Conservation (phyloP, 2,797 vertebrate genomes). For the Arrhamphus sclerolepis region DNA sequence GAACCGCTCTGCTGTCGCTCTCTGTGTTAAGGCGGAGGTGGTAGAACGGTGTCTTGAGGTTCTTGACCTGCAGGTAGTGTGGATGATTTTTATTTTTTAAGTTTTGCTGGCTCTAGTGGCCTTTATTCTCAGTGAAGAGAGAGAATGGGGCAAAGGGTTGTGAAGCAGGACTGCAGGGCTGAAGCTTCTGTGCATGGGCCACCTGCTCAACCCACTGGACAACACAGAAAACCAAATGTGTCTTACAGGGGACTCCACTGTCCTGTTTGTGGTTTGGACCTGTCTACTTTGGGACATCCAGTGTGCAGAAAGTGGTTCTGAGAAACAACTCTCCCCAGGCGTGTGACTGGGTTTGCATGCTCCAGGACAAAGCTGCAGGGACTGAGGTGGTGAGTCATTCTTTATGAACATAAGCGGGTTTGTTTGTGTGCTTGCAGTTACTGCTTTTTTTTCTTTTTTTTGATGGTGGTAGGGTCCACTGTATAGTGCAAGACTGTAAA, state of each 20-base stretch:
- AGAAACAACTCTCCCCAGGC: slow-evolving; percentile 54
- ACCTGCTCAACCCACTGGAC: too few species aligned
- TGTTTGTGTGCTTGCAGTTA: too few species aligned
- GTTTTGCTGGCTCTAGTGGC: too few species aligned
- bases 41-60: slow-evolving; percentile 60
- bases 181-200: too few species aligned
- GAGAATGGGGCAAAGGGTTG: too few species aligned
- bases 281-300: slow-evolving; percentile 61
- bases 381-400: slow-evolving; percentile 58
- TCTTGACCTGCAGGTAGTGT: slow-evolving; percentile 60
- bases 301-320: slow-evolving; percentile 53
- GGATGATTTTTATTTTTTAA: background rate
- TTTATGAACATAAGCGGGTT: too few species aligned
- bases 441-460: too few species aligned
- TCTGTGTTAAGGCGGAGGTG: slow-evolving; percentile 61
- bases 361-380: slow-evolving; percentile 46
- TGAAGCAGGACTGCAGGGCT: too few species aligned
- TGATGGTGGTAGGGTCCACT: too few species aligned
- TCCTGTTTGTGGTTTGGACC: slow-evolving; percentile 64
- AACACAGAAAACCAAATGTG: background rate
- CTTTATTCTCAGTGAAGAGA: too few species aligned
- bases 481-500: too few species aligned
- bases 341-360: slow-evolving; percentile 66
- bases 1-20: slow-evolving; percentile 28
- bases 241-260: slow-evolving; percentile 53